Conservation (phyloP, 2,888 invertebrate species). For the Tillus elongatus region DNA sequence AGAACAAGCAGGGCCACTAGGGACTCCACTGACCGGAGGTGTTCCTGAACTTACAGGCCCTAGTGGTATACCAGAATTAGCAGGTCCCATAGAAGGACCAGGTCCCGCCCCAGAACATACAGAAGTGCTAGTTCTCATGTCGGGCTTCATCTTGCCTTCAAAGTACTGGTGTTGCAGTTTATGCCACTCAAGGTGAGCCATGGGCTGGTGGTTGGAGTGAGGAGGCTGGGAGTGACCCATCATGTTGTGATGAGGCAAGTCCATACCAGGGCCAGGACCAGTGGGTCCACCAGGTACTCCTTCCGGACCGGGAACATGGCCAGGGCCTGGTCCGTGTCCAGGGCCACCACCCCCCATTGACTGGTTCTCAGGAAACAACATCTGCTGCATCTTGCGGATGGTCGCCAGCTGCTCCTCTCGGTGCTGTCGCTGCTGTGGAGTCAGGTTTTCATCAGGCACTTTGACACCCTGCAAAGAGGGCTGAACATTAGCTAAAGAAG, state of each 20-base stretch:
- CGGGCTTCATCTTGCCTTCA: slow-evolving; percentile 51
- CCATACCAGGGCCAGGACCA: slow-evolving; percentile 11
- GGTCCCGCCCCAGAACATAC: not conserved
- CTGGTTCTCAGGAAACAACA: slow-evolving; percentile 76
- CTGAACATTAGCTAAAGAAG: slow-evolving; percentile 46
- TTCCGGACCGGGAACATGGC: slow-evolving; percentile 13
- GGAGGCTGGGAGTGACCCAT: slow-evolving; percentile 11
- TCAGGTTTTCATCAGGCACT: slow-evolving; percentile 91
- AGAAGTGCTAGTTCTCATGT: slow-evolving; percentile 17
- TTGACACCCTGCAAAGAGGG: slow-evolving; percentile 67
- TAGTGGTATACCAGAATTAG: slow-evolving; percentile 27
- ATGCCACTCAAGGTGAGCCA: slow-evolving; percentile 80
- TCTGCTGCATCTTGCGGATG: slow-evolving; percentile 84
- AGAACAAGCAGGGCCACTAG: slow-evolving; percentile 18
- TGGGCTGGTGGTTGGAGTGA: slow-evolving; percentile 34
- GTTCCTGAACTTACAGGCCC: slow-evolving; percentile 26
- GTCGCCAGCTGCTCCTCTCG: slow-evolving; percentile 89
- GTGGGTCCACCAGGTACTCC: slow-evolving; percentile 18
- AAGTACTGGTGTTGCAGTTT: slow-evolving; percentile 82
- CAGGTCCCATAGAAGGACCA: slow-evolving; percentile 30
- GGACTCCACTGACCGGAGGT: slow-evolving; percentile 19
- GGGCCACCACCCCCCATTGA: slow-evolving; percentile 32
- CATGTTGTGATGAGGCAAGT: slow-evolving; percentile 13
- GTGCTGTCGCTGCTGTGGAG: slow-evolving; percentile 90
- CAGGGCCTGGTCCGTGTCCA: slow-evolving; percentile 20